Percentiles rank a stretch among this genome's conserved stretches.
Conservation (phyloP, 2,113 vertebrate species). For the Alexandromys fortis region DNA sequence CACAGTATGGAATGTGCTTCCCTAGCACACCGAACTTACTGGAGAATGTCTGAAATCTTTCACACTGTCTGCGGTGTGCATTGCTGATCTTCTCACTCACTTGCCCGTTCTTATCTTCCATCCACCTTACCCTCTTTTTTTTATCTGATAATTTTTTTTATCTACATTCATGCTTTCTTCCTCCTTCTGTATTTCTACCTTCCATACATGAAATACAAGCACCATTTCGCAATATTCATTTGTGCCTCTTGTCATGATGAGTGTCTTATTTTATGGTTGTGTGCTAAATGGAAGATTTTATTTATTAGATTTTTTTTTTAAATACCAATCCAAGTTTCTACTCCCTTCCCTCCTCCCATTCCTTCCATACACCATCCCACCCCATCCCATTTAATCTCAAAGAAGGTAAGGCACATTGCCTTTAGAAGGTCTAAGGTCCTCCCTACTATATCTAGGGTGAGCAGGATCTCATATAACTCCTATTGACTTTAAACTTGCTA, state of each 20-base stretch:
- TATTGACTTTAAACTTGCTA: neutral
- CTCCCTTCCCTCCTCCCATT: no score
- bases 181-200: neutral
- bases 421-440: no score
- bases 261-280: neutral
- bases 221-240: neutral
- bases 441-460: no score
- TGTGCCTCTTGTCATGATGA: neutral
- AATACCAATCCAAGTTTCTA: no score
- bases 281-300: no score
- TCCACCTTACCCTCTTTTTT: no score
- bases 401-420: no score
- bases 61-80: neutral
- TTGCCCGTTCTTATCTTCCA: neutral
- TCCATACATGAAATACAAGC: neutral
- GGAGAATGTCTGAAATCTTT: neutral
- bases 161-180: neutral
- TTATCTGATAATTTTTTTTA: neutral
- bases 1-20: neutral
- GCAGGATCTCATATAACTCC: neutral
- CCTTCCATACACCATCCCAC: no score
- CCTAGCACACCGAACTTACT: neutral
- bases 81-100: neutral
- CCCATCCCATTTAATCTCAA: no score
- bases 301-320: no score